Evolutionary conservation across 2,797 vertebrate genomes (phyloP), one percentile per base, ranked within the genome.

Genomic region (Spea hammondii): DNA sequence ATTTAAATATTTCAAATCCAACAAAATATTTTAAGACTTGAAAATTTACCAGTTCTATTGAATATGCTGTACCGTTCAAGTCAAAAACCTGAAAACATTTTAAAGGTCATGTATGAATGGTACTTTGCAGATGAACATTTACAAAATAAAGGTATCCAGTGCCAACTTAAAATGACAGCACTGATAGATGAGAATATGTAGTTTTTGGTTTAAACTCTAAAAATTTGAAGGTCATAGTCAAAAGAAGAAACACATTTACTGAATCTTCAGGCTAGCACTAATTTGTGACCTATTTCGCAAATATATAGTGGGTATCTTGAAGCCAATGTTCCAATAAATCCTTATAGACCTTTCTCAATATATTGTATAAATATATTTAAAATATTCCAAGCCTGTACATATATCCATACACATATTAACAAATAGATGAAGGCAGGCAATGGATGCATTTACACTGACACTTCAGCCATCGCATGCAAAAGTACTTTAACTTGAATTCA

Each of bases 31-130:
- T 12, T 13, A 59, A 62, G 59, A n/a, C 32, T 1, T 4, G 14
- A 10, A 1, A 65, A 65, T 65, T 14, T 49, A 67, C 49, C n/a
- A 59, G 10, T 46, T 72, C 8, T 8, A 45, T 14, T 45, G 17
- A 78, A 67, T 57, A 72, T 79, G 45, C 62, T 57, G 55, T 72
- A 45, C 48, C 65, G 17, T 17, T 17, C 17, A 17, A 71, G 65
- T 78, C 11, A 73, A 57, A 79, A 70, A 50, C 64, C 54, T 12
- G 65, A 48, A 73, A 62, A 74, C 72, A 44, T 45, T 69, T 12
- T 74, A 74, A 79, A 79, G 78, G 78, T 79, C 70, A 79, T 50
- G 62, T 12, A 57, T 79, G 71, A 65, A 79, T 73, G 11, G 51
- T 55, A 50, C 8, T 50, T 44, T 17, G 51, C 50, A 46, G 47